Evolutionary conservation across 2,113 vertebrate genomes (phyloP).

Genomic region (Seriola rivoliana): DNA sequence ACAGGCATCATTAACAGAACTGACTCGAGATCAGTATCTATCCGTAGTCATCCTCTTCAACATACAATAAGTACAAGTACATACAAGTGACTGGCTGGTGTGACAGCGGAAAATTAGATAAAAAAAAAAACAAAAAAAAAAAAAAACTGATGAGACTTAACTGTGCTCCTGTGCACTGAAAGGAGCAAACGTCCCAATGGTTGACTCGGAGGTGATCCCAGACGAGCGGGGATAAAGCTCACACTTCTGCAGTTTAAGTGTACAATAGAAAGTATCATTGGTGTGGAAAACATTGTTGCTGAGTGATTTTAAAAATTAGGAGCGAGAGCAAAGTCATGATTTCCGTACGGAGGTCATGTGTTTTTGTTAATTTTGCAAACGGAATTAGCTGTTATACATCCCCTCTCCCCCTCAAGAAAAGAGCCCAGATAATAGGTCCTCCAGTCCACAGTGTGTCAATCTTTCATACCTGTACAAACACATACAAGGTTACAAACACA

Average conservation of each 20-base stretch:
- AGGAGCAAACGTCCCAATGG: slow-evolving; percentile 30
- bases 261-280: slow-evolving; percentile 69
- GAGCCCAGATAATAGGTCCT: slow-evolving; percentile 69
- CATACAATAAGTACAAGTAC: slow-evolving; percentile 22
- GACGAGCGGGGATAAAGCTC: slow-evolving; percentile 49
- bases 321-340: slow-evolving; percentile 37
- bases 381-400: slow-evolving; percentile 54
- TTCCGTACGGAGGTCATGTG: slow-evolving; percentile 40
- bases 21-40: slow-evolving; percentile 23
- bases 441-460: slow-evolving; percentile 74
- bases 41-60: slow-evolving; percentile 16
- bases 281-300: slow-evolving; percentile 56
- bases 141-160: neutral
- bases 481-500: slow-evolving; percentile 63
- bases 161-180: slow-evolving; percentile 17
- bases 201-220: slow-evolving; percentile 14
- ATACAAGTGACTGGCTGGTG: slow-evolving; percentile 33
- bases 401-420: slow-evolving; percentile 29
- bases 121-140: neutral
- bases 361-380: slow-evolving; percentile 59
- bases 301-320: slow-evolving; percentile 47
- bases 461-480: slow-evolving; percentile 74
- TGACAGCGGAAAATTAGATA: neutral
- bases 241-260: slow-evolving; percentile 53
- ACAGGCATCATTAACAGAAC: neutral